phyloP scores from a whole-genome alignment of 2,888 invertebrate genomes.

The Torymus tubicola region DNA sequence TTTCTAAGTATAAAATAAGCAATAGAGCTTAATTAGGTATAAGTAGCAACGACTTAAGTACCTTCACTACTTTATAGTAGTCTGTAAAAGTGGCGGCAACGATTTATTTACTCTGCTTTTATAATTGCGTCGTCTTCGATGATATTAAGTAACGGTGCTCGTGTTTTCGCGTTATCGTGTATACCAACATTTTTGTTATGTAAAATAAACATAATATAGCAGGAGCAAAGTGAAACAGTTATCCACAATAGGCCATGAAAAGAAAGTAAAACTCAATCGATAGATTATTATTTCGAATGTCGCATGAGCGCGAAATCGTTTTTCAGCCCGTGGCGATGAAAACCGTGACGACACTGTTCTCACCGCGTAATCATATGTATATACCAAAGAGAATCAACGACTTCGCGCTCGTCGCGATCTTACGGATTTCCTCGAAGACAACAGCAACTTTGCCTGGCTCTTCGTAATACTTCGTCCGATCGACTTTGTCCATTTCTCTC shows the following conservation, averaged over 20 bases:
- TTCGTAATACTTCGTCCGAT: constrained; percentile 1
- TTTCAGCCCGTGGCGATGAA: neutral
- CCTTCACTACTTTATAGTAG: constrained; percentile 67
- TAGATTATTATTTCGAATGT: neutral
- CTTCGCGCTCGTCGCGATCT: neutral
- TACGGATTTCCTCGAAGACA: neutral
- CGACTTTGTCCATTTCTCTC: neutral
- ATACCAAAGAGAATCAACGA: too few species aligned
- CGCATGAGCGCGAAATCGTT: neutral
- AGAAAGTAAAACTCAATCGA: neutral
- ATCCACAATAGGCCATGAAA: neutral
- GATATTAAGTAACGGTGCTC: neutral
- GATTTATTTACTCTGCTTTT: constrained; percentile 50
- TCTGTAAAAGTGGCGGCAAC: constrained; percentile 68
- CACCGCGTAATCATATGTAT: too few species aligned
- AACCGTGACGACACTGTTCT: neutral
- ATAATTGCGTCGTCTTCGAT: constrained; percentile 8
- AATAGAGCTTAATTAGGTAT: constrained; percentile 73
- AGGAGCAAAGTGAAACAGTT: constrained; percentile 4
- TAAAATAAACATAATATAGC: constrained; percentile 1
- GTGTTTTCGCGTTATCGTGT: constrained; percentile 6
- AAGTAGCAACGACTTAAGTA: constrained; percentile 75
- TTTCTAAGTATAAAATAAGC: constrained; percentile 76
- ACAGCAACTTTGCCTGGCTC: constrained; percentile 5
- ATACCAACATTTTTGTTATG: too few species aligned